Percentiles rank a stretch among this genome's conserved stretches.
Evolutionary conservation across 2,888 invertebrate species (phyloP).

Genomic region (Smittia sp.): DNA sequence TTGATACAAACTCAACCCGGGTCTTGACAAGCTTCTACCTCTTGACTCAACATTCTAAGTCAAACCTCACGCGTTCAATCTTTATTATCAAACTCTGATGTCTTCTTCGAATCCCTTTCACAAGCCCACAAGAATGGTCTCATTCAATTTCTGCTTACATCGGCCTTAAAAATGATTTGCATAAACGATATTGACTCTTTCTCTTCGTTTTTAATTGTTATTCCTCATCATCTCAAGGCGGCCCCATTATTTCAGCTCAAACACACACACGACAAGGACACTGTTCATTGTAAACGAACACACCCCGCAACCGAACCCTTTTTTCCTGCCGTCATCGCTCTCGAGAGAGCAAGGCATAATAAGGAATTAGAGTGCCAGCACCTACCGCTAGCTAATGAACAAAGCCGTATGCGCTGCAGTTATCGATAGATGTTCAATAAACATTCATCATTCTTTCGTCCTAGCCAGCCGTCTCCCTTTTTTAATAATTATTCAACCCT

Average conservation of each 20-base stretch:
- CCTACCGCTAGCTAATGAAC: background rate
- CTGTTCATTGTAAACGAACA: background rate
- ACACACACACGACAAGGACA: background rate
- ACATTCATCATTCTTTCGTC: slow-evolving; percentile 7
- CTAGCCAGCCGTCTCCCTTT: background rate
- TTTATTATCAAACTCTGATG: no score
- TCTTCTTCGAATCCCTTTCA: no score
- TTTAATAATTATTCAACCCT: slow-evolving; percentile 2
- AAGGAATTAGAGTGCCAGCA: slow-evolving; percentile 24
- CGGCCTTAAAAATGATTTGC: slow-evolving; percentile 19
- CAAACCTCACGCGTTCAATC: no score
- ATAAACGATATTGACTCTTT: slow-evolving; percentile 29
- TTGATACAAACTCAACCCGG: no score
- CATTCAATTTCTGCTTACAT: slow-evolving; percentile 5
- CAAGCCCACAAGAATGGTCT: background rate
- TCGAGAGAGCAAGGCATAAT: slow-evolving; percentile 5
- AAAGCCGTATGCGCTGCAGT: background rate
- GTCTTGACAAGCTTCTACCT: no score
- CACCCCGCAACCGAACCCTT: slow-evolving; percentile 27
- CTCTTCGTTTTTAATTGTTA: slow-evolving; percentile 22
- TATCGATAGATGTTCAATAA: slow-evolving; percentile 22
- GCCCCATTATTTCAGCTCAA: slow-evolving; percentile 4
- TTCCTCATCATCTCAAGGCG: slow-evolving; percentile 15
- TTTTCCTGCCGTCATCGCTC: slow-evolving; percentile 16
- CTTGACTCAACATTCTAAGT: no score